Evolutionary conservation across 2,888 invertebrate species (phyloP).

Genomic region (Drosophila ochracea): DNA sequence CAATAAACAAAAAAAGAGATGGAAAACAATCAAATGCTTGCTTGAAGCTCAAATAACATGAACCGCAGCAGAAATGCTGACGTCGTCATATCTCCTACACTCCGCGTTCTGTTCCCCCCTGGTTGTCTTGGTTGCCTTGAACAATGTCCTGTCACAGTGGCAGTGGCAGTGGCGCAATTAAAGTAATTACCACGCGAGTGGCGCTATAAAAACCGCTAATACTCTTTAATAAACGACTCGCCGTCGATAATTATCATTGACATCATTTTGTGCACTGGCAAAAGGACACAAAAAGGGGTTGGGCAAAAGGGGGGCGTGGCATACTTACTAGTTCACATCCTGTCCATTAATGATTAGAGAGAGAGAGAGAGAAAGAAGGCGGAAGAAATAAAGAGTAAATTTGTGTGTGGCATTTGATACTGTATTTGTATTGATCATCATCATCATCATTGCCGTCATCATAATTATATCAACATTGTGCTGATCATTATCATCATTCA

Average conservation of each 20-base stretch:
- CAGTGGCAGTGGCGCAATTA: constrained; percentile 51
- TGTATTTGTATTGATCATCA: constrained; percentile 66
- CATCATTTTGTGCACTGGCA: constrained; percentile 41
- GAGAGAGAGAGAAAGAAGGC: constrained; percentile 11
- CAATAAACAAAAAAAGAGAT: background rate
- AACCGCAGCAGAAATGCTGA: constrained; percentile 25
- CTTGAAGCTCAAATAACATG: constrained; percentile 26
- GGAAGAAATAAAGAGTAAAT: background rate
- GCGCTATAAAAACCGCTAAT: constrained; percentile 60
- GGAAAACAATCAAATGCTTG: constrained; percentile 34
- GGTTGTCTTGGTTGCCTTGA: constrained; percentile 11
- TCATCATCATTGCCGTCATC: constrained; percentile 21
- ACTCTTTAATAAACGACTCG: constrained; percentile 57
- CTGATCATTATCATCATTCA: background rate
- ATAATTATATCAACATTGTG: background rate
- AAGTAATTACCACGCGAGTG: constrained; percentile 67
- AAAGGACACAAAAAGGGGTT: constrained; percentile 5
- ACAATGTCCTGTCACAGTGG: constrained; percentile 28
- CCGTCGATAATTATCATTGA: constrained; percentile 68
- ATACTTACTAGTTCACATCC: constrained; percentile 30
- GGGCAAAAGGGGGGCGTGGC: background rate
- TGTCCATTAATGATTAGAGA: constrained; percentile 30
- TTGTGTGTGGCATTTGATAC: constrained; percentile 63
- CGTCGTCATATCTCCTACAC: constrained; percentile 13
- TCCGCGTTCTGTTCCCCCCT: background rate